These are phyloP conservation scores for Octomys mimax DNA, from an alignment of 2,797 vertebrate species.

Conservation along the genomic window DNA sequence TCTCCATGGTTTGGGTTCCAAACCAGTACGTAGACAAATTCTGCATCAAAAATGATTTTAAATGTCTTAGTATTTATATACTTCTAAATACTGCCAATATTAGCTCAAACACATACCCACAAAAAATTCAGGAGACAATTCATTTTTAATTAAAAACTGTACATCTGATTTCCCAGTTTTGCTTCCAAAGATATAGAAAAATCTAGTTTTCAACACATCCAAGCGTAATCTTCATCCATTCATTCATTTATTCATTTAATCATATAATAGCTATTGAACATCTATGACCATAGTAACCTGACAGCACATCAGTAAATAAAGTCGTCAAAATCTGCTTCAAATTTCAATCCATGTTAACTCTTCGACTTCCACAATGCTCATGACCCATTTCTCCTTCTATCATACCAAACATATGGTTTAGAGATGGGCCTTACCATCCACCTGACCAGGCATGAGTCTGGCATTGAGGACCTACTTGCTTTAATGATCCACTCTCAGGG, in stretches of 20 bases:
- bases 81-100: slow-evolving; percentile 50
- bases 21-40: slow-evolving; percentile 53
- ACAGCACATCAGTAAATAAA: background rate
- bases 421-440: slow-evolving; percentile 64
- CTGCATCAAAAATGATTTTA: slow-evolving; percentile 55
- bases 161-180: slow-evolving; percentile 62
- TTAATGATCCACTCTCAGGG: slow-evolving; percentile 82
- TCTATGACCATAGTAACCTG: background rate
- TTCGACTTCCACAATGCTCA: background rate
- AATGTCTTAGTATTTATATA: slow-evolving; percentile 51
- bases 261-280: background rate
- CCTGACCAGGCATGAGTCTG: slow-evolving; percentile 38
- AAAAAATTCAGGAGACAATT: slow-evolving; percentile 63
- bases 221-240: slow-evolving; percentile 55
- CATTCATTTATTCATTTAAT: background rate
- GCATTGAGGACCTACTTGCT: slow-evolving; percentile 64
- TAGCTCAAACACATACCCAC: background rate
- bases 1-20: slow-evolving; percentile 36
- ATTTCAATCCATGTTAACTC: slow-evolving; percentile 11
- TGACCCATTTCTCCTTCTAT: slow-evolving; percentile 5
- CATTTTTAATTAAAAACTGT: slow-evolving; percentile 28
- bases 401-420: slow-evolving; percentile 44
- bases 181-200: slow-evolving; percentile 54
- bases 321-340: background rate
- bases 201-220: slow-evolving; percentile 36